Base-by-base conservation (phyloP, 2,797 vertebrate genomes). In the Pseudochromis fuscus region DNA sequence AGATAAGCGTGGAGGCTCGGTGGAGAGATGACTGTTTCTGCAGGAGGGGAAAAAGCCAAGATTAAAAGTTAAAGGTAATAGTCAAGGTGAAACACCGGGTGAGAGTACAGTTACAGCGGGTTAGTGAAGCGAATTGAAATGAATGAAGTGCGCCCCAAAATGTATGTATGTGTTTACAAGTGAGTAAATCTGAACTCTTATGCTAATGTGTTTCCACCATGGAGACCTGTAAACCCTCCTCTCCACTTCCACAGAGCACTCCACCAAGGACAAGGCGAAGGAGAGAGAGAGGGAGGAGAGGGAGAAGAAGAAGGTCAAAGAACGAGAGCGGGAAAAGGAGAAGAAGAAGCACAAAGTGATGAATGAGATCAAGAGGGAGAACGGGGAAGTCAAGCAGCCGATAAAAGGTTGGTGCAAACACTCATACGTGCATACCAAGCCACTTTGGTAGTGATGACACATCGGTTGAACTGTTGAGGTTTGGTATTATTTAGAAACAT, bases 301-400 rank as follows among this genome's bases (percentile, higher is more conserved):
- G 75, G 95, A 96, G 87, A 96, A 96, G 61, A 96, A 95, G 85
- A 96, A 96, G 80, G 86, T 89, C 65, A 95, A 91, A 84, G 95
- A 96, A 35, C 90, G 90, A 70, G 95, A 97, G 84, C 95, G 92
- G 48, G 95, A 95, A 48, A 96, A 93, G 81, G 96, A 97, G 66
- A 98, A 95, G 63, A 98, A 95, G 91, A 97, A 97, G 81, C 95
- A 96, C 88, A 97, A 96, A 93, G 86, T 94, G 84, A 95, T 96
- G 89, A 96, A 94, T 75, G 96, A 98, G 90, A 94, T 97, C 83
- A 98, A 98, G 93, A 95, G 96, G 88, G 97, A 99, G 90, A 99
- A 99, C 27, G 98, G 98, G 77, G 96, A 97, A 83, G 92, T 98
- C 82, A 96, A 95, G 85, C 92, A 96, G 84, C 92, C 95, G 24